Conservation (phyloP, 1,140 invertebrate species). For the Micrasema minimum region DNA sequence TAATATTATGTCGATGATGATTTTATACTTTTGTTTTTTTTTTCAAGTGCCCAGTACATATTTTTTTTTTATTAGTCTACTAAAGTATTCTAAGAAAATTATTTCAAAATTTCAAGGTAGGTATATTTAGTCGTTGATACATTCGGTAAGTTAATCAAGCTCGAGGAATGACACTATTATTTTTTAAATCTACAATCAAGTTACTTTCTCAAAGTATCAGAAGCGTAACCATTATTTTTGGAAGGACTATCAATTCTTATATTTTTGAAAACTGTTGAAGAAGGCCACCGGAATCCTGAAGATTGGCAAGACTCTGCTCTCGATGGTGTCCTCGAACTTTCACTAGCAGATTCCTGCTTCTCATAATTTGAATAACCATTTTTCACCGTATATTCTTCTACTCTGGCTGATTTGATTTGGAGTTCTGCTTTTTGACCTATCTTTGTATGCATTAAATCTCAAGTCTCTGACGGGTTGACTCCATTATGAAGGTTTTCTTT, state of each 20-base stretch:
- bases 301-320: constrained; percentile 39
- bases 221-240: constrained; percentile 40
- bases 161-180: no score
- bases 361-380: constrained; percentile 47
- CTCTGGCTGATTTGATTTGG: constrained; percentile 25
- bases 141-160: no score
- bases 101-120: no score
- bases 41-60: no score
- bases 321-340: constrained; percentile 39
- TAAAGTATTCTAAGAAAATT: no score
- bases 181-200: no score
- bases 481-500: constrained; percentile 41
- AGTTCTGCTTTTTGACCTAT: constrained; percentile 36
- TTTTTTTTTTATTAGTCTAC: no score
- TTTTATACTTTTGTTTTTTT: no score
- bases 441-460: constrained; percentile 25
- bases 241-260: constrained; percentile 47
- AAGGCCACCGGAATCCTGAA: constrained; percentile 46
- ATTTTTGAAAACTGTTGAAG: constrained; percentile 50
- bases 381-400: constrained; percentile 10
- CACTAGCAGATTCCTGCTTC: constrained; percentile 35
- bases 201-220: constrained; percentile 40
- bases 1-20: no score
- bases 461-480: constrained; percentile 14
- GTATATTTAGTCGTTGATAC: no score